Evolutionary conservation across 2,113 vertebrate genomes (phyloP).

Genomic region (Sprattus sprattus): DNA sequence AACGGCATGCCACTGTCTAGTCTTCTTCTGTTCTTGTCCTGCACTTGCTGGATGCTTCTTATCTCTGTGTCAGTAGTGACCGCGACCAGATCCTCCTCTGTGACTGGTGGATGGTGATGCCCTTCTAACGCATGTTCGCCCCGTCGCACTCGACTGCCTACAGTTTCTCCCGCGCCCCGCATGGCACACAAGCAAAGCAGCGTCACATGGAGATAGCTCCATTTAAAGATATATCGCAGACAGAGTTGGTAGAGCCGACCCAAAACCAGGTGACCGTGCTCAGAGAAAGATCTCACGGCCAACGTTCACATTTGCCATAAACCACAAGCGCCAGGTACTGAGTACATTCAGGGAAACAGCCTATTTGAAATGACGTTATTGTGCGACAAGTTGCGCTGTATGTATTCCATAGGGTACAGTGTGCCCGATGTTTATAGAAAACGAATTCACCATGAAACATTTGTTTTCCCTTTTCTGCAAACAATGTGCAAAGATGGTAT

Average conservation of each 20-base stretch:
- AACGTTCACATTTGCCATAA: not conserved
- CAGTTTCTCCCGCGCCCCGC: not conserved
- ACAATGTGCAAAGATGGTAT: not conserved
- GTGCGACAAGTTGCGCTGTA: slow-evolving; percentile 14
- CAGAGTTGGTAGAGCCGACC: not conserved
- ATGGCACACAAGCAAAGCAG: not conserved
- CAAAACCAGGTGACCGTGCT: not conserved
- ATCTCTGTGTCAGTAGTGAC: not conserved
- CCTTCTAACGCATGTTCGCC: not conserved
- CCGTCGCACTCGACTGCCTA: not conserved
- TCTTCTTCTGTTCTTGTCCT: not conserved
- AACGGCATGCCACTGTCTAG: not conserved
- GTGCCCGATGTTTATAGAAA: not conserved
- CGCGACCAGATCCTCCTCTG: not conserved
- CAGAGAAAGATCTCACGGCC: not conserved
- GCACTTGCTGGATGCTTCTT: not conserved
- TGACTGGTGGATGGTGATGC: not conserved
- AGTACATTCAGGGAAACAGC: not conserved
- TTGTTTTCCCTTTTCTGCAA: not conserved
- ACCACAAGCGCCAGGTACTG: not conserved
- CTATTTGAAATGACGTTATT: slow-evolving; percentile 2
- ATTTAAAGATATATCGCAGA: not conserved
- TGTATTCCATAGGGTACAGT: not conserved
- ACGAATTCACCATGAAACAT: not conserved
- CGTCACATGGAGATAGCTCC: not conserved